A percentile compares a stretch with the other conserved stretches of the same genome.
Evolutionary conservation across 2,113 vertebrate genomes (phyloP).

Genomic region (Hippocampus guttulatus): DNA sequence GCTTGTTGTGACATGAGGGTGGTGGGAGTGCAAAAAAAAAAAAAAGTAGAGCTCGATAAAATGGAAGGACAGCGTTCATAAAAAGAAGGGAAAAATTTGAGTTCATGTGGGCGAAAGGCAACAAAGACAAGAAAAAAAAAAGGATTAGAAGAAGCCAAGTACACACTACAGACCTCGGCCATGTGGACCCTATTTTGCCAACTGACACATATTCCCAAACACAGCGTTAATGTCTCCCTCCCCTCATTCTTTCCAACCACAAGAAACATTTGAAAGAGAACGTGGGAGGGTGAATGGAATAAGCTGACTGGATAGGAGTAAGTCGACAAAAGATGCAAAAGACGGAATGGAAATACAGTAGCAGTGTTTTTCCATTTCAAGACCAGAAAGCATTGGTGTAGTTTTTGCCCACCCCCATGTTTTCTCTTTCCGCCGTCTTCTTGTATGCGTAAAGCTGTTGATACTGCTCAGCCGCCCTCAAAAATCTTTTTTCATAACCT

Average conservation of each 20-base stretch:
- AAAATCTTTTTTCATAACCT: too few species aligned
- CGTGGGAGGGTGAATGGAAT: slow-evolving; percentile 44
- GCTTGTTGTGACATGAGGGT: slow-evolving; percentile 29
- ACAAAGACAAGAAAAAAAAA: background rate
- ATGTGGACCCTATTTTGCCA: slow-evolving; percentile 53
- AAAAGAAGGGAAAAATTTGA: slow-evolving; percentile 28
- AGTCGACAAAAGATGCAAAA: slow-evolving; percentile 23
- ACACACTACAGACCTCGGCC: slow-evolving; percentile 4
- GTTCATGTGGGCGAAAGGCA: slow-evolving; percentile 8
- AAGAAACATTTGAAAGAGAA: slow-evolving; percentile 31
- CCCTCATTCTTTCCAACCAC: slow-evolving; percentile 54
- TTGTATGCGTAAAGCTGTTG: background rate
- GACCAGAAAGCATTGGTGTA: slow-evolving; percentile 42
- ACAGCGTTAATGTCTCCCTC: slow-evolving; percentile 14
- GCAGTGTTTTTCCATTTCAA: slow-evolving; percentile 56
- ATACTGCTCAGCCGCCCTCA: too few species aligned
- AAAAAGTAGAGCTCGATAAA: slow-evolving; percentile 45
- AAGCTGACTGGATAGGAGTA: slow-evolving; percentile 62
- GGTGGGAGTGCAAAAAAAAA: slow-evolving; percentile 11
- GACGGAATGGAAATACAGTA: slow-evolving; percentile 44
- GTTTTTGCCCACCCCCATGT: background rate
- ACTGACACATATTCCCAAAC: slow-evolving; percentile 64
- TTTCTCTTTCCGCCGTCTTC: background rate
- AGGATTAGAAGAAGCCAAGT: slow-evolving; percentile 28
- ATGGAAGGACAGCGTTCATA: slow-evolving; percentile 45